A percentile compares a stretch with the other conserved stretches of the same genome.
phyloP scores from a whole-genome alignment of 2,888 invertebrate genomes.

The Cancer borealis region DNA sequence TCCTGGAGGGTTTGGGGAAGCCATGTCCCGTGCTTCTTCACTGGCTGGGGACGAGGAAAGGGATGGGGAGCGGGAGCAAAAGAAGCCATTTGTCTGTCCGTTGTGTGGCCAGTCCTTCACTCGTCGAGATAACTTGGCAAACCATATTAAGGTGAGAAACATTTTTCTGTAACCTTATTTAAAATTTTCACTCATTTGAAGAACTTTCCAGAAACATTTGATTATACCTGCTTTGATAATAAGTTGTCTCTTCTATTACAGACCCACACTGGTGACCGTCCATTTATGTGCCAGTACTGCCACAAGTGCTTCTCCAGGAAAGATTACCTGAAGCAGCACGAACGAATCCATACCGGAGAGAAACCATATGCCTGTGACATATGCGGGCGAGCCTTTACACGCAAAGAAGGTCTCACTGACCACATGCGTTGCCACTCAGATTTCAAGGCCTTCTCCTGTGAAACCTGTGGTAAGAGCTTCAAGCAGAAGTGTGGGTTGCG shows the following conservation, averaged over 20 bases:
- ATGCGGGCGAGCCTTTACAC: constrained; percentile 76
- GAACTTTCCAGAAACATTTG: background rate
- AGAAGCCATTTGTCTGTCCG: constrained; percentile 76
- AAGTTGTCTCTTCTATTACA: constrained; percentile 40
- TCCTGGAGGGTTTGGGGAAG: constrained; percentile 71
- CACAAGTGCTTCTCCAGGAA: constrained; percentile 77
- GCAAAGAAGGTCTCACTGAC: constrained; percentile 77
- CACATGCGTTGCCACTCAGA: constrained; percentile 77
- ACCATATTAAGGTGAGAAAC: constrained; percentile 76
- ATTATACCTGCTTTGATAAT: background rate
- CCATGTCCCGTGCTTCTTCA: constrained; percentile 67
- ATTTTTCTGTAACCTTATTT: background rate
- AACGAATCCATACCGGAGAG: constrained; percentile 77
- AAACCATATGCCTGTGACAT: constrained; percentile 76
- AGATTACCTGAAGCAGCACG: constrained; percentile 77
- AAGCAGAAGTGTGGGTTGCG: constrained; percentile 77
- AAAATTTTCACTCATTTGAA: background rate
- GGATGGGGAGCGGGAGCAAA: constrained; percentile 70
- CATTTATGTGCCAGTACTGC: constrained; percentile 77
- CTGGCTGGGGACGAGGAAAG: constrained; percentile 67
- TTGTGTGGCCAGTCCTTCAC: constrained; percentile 77
- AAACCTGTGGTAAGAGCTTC: constrained; percentile 76
- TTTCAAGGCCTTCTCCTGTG: constrained; percentile 76
- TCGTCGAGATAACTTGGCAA: constrained; percentile 76
- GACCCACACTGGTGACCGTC: constrained; percentile 77